Percentiles rank a stretch among this genome's conserved stretches.
phyloP scores from a whole-genome alignment of 2,797 vertebrate genomes.

The Nannoperca obscura region DNA sequence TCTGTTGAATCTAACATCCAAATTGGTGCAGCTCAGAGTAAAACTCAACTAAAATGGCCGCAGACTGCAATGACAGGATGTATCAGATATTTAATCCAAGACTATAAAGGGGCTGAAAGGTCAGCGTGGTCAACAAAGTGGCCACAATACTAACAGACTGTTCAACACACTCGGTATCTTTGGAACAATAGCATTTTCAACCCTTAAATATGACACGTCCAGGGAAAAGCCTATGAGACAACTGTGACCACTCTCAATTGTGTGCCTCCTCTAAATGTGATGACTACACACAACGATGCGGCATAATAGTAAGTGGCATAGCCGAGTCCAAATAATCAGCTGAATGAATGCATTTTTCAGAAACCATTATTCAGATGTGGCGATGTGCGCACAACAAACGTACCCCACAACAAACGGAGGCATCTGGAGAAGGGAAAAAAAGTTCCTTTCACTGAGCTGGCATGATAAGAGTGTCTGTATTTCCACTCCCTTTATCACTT shows the following conservation, averaged over 20 bases:
- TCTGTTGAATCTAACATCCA: conserved; percentile 10
- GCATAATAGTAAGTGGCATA: conserved; percentile 79
- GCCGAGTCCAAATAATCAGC: conserved; percentile 82
- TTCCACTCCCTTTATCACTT: conserved; percentile 87
- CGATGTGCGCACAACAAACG: conserved; percentile 80
- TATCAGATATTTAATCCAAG: conserved; percentile 33
- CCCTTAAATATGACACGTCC: conserved; percentile 75
- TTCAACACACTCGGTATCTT: conserved; percentile 50
- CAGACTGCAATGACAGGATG: conserved; percentile 19
- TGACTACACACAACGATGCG: conserved; percentile 76
- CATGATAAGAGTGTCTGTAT: conserved; percentile 86
- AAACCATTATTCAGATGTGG: conserved; percentile 85
- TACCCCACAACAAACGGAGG: conserved; percentile 82
- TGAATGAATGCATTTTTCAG: conserved; percentile 86
- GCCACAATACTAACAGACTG: conserved; percentile 45
- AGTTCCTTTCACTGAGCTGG: conserved; percentile 86
- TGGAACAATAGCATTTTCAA: conserved; percentile 58
- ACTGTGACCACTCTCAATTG: conserved; percentile 77
- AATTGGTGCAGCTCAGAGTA: conserved; percentile 12
- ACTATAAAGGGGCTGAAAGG: conserved; percentile 45
- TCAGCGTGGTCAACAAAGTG: conserved; percentile 55
- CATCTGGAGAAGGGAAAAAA: conserved; percentile 76
- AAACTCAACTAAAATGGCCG: conserved; percentile 20
- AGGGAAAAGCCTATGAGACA: conserved; percentile 75
- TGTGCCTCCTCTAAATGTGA: conserved; percentile 77